These are phyloP conservation scores for Parochlus steinenii DNA, from an alignment of 2,888 invertebrate species.

Conservation along the genomic window DNA sequence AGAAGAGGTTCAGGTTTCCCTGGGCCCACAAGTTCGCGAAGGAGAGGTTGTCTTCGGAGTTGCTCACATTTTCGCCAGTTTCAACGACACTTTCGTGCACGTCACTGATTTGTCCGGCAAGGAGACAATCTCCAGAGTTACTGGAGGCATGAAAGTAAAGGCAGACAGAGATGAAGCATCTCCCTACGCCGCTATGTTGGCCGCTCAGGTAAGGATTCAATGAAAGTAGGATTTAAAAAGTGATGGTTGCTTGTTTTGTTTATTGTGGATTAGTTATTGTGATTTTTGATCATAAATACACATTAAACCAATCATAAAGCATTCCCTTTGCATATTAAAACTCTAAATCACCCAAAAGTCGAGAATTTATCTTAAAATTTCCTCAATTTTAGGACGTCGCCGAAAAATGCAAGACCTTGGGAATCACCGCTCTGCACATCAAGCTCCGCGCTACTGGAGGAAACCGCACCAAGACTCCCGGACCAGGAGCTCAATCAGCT, in stretches of 20 bases:
- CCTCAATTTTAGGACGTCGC: conserved; percentile 83
- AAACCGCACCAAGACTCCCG: conserved; percentile 95
- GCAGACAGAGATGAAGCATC: conserved; percentile 99
- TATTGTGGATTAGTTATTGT: too few species aligned
- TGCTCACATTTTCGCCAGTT: conserved; percentile 98
- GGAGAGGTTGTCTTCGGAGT: conserved; percentile 98
- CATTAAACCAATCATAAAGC: not conserved
- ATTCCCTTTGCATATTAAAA: not conserved
- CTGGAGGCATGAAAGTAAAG: conserved; percentile 99
- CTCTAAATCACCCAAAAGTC: conserved; percentile 15
- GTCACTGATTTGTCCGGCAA: conserved; percentile 97
- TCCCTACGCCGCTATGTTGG: conserved; percentile 99
- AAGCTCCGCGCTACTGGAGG: conserved; percentile 97
- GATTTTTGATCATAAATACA: too few species aligned
- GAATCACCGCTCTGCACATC: conserved; percentile 96
- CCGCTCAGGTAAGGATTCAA: conserved; percentile 66
- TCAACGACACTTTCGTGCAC: conserved; percentile 99
- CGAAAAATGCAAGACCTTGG: conserved; percentile 92
- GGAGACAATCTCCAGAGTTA: conserved; percentile 87
- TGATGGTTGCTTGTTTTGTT: too few species aligned
- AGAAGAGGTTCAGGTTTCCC: conserved; percentile 90
- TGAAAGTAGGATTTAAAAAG: not conserved
- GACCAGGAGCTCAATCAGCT: conserved; percentile 97
- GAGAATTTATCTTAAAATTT: conserved; percentile 15
- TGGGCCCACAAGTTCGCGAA: conserved; percentile 91